Percentiles rank a stretch among this genome's conserved stretches.
Conservation (phyloP, 2,888 invertebrate species). For the Eumerus sabulonum region DNA sequence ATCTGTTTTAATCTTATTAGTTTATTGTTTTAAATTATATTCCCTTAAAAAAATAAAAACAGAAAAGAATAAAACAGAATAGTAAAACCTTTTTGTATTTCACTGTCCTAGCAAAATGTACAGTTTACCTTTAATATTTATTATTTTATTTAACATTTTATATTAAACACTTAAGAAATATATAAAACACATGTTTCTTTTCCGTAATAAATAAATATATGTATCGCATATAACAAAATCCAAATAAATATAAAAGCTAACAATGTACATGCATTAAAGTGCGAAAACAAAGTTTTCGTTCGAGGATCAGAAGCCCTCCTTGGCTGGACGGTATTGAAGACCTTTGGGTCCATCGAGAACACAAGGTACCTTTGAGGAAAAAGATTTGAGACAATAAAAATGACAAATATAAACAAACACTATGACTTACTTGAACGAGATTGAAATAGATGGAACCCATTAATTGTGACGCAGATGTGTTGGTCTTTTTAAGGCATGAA, state of each 20-base stretch:
- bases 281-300: background rate
- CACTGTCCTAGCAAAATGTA: no score
- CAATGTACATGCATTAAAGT: constrained; percentile 46
- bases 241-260: constrained; percentile 24
- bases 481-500: constrained; percentile 87
- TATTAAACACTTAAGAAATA: background rate
- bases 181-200: no score
- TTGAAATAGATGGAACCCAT: constrained; percentile 94
- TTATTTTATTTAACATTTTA: background rate
- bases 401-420: no score
- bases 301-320: constrained; percentile 74
- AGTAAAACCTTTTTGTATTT: no score
- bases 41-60: no score
- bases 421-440: constrained; percentile 84
- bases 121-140: no score
- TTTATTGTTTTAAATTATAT: no score
- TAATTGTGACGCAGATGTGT: constrained; percentile 85
- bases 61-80: no score
- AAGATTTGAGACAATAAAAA: background rate
- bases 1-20: no score
- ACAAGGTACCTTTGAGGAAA: constrained; percentile 74
- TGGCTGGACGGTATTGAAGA: constrained; percentile 76
- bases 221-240: constrained; percentile 11
- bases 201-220: constrained; percentile 28
- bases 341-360: constrained; percentile 72